Percentiles rank a stretch among this genome's conserved stretches.
Evolutionary conservation across 2,113 vertebrate genomes (phyloP).

Genomic region (Perccottus glenii): DNA sequence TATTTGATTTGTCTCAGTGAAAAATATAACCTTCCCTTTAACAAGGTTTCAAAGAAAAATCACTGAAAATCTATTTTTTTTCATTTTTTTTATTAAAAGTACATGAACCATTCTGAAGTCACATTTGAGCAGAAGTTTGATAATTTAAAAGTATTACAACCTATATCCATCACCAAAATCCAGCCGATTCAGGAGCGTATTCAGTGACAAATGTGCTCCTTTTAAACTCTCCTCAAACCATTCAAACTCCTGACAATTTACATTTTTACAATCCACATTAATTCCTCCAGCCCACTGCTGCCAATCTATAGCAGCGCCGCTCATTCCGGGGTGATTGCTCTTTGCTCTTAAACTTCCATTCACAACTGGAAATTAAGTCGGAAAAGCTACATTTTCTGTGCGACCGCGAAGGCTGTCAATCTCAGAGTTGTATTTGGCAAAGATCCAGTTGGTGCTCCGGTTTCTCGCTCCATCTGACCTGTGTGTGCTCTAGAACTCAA

Average conservation of each 20-base stretch:
- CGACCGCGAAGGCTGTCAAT: conserved; percentile 36
- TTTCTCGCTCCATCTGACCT: conserved; percentile 21
- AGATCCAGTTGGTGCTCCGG: conserved; percentile 8
- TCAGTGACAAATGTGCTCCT: neutral
- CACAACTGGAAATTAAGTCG: conserved; percentile 20
- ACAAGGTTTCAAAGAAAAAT: too few relatives aligned
- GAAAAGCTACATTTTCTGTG: conserved; percentile 20
- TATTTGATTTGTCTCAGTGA: too few relatives aligned
- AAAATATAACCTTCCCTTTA: too few relatives aligned
- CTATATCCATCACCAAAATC: neutral
- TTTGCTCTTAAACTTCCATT: conserved; percentile 35
- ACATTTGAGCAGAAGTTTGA: neutral
- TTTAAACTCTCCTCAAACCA: conserved; percentile 2
- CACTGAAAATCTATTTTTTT: too few relatives aligned
- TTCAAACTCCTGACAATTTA: neutral
- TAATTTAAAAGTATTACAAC: neutral
- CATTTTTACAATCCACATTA: conserved; percentile 11
- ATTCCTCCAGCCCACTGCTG: conserved; percentile 20
- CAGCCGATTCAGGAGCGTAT: neutral
- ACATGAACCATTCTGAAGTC: too few relatives aligned
- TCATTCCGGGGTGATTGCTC: conserved; percentile 27
- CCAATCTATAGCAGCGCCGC: conserved; percentile 13
- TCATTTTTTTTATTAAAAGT: too few relatives aligned
- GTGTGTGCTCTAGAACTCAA: conserved; percentile 4
- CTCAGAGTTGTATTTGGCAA: conserved; percentile 37